A percentile compares a stretch with the other conserved stretches of the same genome.
phyloP scores from a whole-genome alignment of 2,113 vertebrate species.

The Porphyrio hochstetteri region DNA sequence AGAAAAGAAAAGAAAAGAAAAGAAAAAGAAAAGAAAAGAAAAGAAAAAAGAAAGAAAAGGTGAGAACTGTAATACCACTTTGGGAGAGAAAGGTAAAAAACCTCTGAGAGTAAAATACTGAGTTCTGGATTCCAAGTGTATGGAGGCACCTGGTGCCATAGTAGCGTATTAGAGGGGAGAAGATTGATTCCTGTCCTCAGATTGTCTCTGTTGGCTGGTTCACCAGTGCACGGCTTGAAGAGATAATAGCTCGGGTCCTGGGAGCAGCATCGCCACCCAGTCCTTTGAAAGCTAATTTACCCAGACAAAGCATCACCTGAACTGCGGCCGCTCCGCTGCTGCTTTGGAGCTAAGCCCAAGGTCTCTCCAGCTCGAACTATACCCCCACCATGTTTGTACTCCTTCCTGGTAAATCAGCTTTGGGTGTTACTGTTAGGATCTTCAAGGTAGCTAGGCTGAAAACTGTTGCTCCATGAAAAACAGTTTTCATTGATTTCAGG shows the following conservation, averaged over 20 bases:
- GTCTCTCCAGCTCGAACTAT: not conserved
- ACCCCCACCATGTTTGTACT: not conserved
- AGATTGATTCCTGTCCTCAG: not conserved
- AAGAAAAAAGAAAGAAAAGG: too few species aligned
- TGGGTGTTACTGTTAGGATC: not conserved
- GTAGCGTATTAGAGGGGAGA: not conserved
- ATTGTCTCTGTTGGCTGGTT: not conserved
- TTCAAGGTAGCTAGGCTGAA: not conserved
- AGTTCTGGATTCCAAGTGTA: not conserved
- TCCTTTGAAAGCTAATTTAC: not conserved
- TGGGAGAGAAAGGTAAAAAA: not conserved
- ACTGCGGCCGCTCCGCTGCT: not conserved
- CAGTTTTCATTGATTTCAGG: not conserved
- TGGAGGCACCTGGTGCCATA: not conserved
- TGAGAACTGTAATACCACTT: not conserved
- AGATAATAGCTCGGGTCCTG: not conserved
- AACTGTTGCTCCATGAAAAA: not conserved
- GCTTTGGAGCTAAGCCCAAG: not conserved
- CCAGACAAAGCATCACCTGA: not conserved
- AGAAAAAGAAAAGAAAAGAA: too few species aligned
- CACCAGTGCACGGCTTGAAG: not conserved
- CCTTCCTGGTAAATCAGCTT: not conserved
- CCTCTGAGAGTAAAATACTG: not conserved
- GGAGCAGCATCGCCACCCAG: not conserved
- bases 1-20: too few species aligned